Evolutionary conservation across 1,140 invertebrate species (phyloP).

Genomic region (Phenacoccus solenopsis): DNA sequence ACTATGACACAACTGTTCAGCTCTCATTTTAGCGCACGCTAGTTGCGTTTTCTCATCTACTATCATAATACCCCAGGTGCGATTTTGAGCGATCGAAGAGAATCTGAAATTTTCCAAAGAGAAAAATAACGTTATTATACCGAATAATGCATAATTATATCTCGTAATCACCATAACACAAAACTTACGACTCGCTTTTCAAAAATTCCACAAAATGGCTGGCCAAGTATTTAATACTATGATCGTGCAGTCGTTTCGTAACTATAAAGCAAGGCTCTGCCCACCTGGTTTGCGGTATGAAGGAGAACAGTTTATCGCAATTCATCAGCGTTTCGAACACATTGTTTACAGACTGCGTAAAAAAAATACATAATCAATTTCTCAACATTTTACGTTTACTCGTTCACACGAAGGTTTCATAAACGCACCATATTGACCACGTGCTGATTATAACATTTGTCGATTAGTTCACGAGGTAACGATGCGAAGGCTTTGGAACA

Average conservation of each 20-base stretch:
- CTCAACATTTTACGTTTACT: no score
- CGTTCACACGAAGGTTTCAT: no score
- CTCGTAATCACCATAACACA: no score
- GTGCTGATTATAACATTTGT: constrained; percentile 69
- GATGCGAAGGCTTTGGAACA: constrained; percentile 69
- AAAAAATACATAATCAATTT: neutral
- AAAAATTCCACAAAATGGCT: neutral
- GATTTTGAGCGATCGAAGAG: neutral
- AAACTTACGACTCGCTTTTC: constrained; percentile 7
- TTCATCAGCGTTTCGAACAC: constrained; percentile 5
- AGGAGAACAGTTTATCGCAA: constrained; percentile 7
- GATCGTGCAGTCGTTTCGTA: constrained; percentile 2
- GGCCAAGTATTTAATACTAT: constrained; percentile 6
- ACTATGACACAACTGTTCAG: constrained; percentile 1
- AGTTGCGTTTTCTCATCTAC: constrained; percentile 3
- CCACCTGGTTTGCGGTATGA: constrained; percentile 3
- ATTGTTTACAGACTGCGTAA: neutral
- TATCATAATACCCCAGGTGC: neutral
- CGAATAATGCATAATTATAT: neutral
- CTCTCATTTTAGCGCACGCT: neutral
- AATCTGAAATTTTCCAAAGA: neutral
- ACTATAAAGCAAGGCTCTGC: neutral
- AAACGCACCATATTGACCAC: constrained; percentile 48
- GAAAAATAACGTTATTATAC: neutral
- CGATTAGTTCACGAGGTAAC: constrained; percentile 61